Base-by-base conservation (phyloP, 37 sponge, comb jelly and placozoan species). In the Oopsacas minuta region DNA sequence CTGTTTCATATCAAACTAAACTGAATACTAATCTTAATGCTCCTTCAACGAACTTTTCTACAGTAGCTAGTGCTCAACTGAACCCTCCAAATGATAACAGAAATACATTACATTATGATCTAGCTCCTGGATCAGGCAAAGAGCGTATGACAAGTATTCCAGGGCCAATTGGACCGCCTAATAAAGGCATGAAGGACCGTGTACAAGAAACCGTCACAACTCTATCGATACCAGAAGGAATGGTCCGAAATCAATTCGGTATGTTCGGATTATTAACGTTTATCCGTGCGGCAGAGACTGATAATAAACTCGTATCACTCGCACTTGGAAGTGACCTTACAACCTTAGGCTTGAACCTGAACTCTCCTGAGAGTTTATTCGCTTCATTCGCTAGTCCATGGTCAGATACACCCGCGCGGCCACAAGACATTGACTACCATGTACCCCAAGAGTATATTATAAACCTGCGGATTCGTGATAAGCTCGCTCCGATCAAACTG, bases 211-310 rank as follows among this genome's bases (percentile, higher is more conserved):
- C 32, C 7, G 75, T 81, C 86, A 88, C 85, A 22, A 82, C 87
- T 22, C 85, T 92, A 20, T 91, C 93, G n/a, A 90, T 99, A 38
- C 96, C 96, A 0, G 90, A 94, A 32, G 91, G 93, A 0, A 99
- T 99, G 99, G 94, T 95, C n/a, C 94, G 90, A 69, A 96, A 99
- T 82, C 99, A 99, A 82, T 99, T 94, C 89, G 99, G 99, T 23
- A 95, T 99, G 94, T 90, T 95, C 85, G 99, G 99, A 7, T 84
- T 99, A 0, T 90, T 99, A 38, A 91, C 96, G 0, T 99, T 99
- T 81, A 99, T 99, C 81, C 83, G 99, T 52, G 94, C 92, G 12
- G 96, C 96, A 25, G 99, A 99, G 52, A 92, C 94, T 36, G 96
- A 95, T 37, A 96, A 92, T 0, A 93, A 92, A 37, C 87, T 99